These are phyloP conservation scores for Scortum barcoo DNA, from an alignment of 2,113 vertebrate genomes.

Conservation along the genomic window DNA sequence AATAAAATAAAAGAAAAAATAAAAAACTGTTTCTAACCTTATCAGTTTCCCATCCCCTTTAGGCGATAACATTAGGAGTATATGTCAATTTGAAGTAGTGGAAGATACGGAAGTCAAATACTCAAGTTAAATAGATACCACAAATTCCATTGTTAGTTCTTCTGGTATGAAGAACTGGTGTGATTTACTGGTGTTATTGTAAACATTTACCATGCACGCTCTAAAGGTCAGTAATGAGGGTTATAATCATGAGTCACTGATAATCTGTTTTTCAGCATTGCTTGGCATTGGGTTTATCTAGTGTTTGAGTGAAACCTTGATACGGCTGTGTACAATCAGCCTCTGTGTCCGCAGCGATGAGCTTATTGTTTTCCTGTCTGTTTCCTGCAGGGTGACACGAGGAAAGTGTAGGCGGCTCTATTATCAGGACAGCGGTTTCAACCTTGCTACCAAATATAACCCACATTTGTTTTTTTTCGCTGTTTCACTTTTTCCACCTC, in stretches of 20 bases:
- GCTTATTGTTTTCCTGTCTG: slow-evolving; percentile 46
- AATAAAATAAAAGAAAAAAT: no score
- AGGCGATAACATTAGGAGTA: neutral
- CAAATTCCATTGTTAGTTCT: neutral
- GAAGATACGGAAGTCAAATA: no score
- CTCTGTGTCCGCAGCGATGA: slow-evolving; percentile 39
- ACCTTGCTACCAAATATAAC: slow-evolving; percentile 33
- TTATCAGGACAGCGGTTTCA: slow-evolving; percentile 40
- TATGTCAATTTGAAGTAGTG: neutral
- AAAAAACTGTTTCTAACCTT: slow-evolving; percentile 4
- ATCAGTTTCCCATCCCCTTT: neutral
- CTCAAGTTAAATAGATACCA: no score
- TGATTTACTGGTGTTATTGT: neutral
- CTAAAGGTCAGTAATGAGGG: slow-evolving; percentile 27
- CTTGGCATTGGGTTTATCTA: slow-evolving; percentile 50
- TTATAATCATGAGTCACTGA: slow-evolving; percentile 43
- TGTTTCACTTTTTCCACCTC: slow-evolving; percentile 22
- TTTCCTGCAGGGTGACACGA: slow-evolving; percentile 50
- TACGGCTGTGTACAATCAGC: slow-evolving; percentile 29
- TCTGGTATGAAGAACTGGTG: neutral
- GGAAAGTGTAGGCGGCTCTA: slow-evolving; percentile 48
- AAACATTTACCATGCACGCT: neutral
- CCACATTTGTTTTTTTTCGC: slow-evolving; percentile 2
- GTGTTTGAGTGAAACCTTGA: slow-evolving; percentile 46
- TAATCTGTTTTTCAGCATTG: slow-evolving; percentile 33